These are phyloP conservation scores for Mythimna ferrago DNA, from an alignment of 2,888 invertebrate genomes.

Conservation along the genomic window DNA sequence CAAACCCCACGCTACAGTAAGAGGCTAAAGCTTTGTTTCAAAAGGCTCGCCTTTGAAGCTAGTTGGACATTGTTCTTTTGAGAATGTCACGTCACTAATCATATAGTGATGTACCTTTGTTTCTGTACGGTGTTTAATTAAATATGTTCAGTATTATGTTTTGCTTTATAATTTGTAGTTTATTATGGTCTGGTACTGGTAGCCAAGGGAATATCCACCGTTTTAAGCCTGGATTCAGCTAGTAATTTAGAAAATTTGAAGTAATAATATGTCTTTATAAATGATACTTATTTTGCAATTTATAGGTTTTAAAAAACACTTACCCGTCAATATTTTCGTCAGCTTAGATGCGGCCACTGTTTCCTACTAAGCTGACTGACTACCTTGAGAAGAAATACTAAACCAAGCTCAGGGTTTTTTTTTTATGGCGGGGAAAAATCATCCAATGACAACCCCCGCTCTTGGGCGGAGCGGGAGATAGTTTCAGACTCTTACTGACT, in stretches of 20 bases:
- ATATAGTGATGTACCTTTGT: slow-evolving; percentile 65
- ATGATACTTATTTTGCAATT: too few species aligned
- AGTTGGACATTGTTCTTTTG: slow-evolving; percentile 86
- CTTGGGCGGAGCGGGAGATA: too few species aligned
- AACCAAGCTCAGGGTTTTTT: too few species aligned
- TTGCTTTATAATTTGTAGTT: background rate
- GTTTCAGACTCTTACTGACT: too few species aligned
- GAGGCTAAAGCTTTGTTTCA: slow-evolving; percentile 80
- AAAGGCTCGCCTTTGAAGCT: slow-evolving; percentile 80
- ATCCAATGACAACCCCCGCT: too few species aligned
- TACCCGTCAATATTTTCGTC: too few species aligned
- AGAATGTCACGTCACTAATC: slow-evolving; percentile 66
- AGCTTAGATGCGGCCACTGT: too few species aligned
- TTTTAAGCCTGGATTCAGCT: background rate
- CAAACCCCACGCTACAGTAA: slow-evolving; percentile 55
- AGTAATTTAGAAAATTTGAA: background rate
- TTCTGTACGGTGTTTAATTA: slow-evolving; percentile 52
- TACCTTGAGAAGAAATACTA: too few species aligned
- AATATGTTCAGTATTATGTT: slow-evolving; percentile 49
- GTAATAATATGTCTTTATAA: too few species aligned
- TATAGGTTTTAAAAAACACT: too few species aligned
- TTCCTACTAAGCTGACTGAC: too few species aligned
- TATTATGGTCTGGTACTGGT: background rate
- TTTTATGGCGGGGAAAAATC: too few species aligned
- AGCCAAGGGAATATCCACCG: background rate